phyloP scores from a whole-genome alignment of 2,797 vertebrate species.

The Bufotes viridis region DNA sequence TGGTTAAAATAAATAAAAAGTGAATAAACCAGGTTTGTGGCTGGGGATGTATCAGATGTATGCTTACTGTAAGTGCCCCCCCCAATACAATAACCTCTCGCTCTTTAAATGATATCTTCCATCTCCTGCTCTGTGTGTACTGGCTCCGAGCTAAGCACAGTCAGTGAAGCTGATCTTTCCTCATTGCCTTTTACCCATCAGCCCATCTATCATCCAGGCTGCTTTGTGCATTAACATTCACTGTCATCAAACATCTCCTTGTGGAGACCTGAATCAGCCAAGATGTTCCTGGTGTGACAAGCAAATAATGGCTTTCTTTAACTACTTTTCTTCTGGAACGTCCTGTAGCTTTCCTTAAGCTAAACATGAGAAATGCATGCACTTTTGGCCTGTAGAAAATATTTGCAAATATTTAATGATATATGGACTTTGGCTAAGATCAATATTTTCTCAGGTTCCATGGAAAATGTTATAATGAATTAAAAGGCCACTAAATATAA shows the following conservation, averaged over 20 bases:
- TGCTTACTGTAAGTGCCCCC: constrained; percentile 3
- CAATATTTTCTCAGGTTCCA: constrained; percentile 30
- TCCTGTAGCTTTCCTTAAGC: not conserved
- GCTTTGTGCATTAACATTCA: constrained; percentile 57
- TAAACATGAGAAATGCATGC: constrained; percentile 18
- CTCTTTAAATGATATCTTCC: constrained; percentile 49
- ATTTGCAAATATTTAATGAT: constrained; percentile 44
- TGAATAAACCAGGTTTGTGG: not conserved
- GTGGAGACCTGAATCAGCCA: constrained; percentile 53
- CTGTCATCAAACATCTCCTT: constrained; percentile 54
- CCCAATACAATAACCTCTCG: constrained; percentile 29
- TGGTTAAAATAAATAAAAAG: not conserved
- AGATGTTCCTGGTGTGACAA: constrained; percentile 53
- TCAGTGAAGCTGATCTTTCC: constrained; percentile 57
- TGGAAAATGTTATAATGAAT: not conserved
- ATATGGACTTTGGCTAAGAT: constrained; percentile 17
- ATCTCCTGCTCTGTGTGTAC: constrained; percentile 42
- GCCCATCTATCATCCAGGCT: constrained; percentile 55
- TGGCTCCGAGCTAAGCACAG: constrained; percentile 53
- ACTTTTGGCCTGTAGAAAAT: constrained; percentile 44
- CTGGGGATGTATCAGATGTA: not conserved
- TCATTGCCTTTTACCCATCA: constrained; percentile 52
- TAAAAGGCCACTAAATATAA: not conserved
- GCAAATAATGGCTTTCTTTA: constrained; percentile 59
- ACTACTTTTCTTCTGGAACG: constrained; percentile 48